A percentile compares a stretch with the other conserved stretches of the same genome.
Conservation (phyloP, 2,888 invertebrate genomes). For the Dysmachus trigonus region DNA sequence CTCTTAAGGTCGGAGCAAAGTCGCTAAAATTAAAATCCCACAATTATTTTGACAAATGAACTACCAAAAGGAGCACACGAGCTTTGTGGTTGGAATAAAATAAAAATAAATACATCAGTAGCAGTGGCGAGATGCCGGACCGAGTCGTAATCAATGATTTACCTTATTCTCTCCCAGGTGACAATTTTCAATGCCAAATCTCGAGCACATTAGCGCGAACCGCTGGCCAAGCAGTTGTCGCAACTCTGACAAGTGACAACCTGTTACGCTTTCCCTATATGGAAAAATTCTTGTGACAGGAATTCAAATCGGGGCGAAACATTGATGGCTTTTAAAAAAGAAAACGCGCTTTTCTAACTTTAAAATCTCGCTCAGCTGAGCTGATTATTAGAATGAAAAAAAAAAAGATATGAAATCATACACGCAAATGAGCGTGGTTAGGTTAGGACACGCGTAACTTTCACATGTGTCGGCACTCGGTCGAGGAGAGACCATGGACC, state of each 20-base stretch:
- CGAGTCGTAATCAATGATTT: neutral
- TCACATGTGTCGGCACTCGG: neutral
- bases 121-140: neutral
- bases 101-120: neutral
- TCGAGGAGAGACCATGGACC: neutral
- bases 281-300: slow-evolving; percentile 36
- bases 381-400: neutral
- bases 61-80: neutral
- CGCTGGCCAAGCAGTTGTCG: neutral
- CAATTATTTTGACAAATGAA: slow-evolving; percentile 18
- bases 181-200: slow-evolving; percentile 21
- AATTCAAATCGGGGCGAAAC: slow-evolving; percentile 14
- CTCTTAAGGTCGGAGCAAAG: slow-evolving; percentile 6
- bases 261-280: slow-evolving; percentile 23
- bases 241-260: slow-evolving; percentile 19
- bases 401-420: neutral
- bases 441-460: neutral
- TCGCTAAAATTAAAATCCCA: slow-evolving; percentile 5
- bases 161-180: neutral
- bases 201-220: neutral
- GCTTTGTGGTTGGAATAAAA: neutral
- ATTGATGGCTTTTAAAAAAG: neutral
- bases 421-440: neutral
- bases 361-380: neutral
- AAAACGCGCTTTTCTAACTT: neutral